phyloP scores from a whole-genome alignment of 1,140 invertebrate genomes.

The Drosophila ironensis region DNA sequence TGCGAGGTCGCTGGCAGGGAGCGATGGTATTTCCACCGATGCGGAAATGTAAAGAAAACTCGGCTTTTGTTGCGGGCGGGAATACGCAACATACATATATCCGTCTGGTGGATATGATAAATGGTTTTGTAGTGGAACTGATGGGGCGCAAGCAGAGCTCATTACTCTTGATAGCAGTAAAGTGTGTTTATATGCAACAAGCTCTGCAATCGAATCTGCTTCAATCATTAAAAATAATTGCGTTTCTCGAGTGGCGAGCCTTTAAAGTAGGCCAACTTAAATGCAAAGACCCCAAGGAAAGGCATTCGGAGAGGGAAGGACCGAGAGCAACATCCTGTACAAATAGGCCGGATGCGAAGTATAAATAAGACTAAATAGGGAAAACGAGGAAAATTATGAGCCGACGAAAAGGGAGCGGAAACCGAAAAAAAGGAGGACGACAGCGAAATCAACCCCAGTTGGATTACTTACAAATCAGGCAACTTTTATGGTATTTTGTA shows the following conservation, averaged over 20 bases:
- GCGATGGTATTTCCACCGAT: slow-evolving; percentile 36
- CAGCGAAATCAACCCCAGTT: slow-evolving; percentile 2
- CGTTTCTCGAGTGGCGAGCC: slow-evolving; percentile 6
- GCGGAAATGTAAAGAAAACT: slow-evolving; percentile 55
- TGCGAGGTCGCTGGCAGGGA: slow-evolving; percentile 54
- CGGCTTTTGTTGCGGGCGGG: slow-evolving; percentile 2
- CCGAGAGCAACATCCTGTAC: slow-evolving; percentile 53
- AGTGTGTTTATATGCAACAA: background rate
- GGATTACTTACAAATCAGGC: slow-evolving; percentile 26
- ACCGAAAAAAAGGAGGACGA: slow-evolving; percentile 1
- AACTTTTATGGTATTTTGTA: slow-evolving; percentile 27
- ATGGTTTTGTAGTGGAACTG: slow-evolving; percentile 15
- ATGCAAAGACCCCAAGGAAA: background rate
- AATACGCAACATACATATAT: slow-evolving; percentile 19
- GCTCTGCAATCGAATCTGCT: slow-evolving; percentile 7
- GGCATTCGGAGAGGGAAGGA: too few relatives aligned
- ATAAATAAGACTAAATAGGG: slow-evolving; percentile 64
- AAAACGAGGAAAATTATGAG: slow-evolving; percentile 56
- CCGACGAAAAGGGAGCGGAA: background rate
- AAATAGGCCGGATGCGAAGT: slow-evolving; percentile 62
- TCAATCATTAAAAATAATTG: slow-evolving; percentile 36
- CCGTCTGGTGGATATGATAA: slow-evolving; percentile 22
- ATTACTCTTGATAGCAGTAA: slow-evolving; percentile 15
- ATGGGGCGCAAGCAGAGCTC: slow-evolving; percentile 14
- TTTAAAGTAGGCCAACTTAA: slow-evolving; percentile 17